phyloP scores from a whole-genome alignment of 2,113 vertebrate genomes.

The Otis tarda region DNA sequence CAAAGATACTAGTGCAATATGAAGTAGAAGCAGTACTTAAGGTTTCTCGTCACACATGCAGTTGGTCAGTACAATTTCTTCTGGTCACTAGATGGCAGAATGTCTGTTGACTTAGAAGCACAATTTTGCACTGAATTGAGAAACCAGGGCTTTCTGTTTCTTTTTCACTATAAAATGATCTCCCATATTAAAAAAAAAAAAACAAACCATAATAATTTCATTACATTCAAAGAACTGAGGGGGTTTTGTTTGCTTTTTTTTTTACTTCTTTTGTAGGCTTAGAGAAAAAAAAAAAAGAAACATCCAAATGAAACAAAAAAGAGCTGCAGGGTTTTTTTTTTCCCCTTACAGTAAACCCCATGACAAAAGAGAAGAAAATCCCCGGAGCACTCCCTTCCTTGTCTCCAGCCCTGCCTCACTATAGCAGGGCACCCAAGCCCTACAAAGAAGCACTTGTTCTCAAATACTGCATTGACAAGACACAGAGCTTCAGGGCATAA shows the following conservation, averaged over 20 bases:
- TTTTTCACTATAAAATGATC: background rate
- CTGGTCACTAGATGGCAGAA: slow-evolving; percentile 71
- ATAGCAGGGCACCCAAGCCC: background rate
- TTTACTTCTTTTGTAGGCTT: background rate
- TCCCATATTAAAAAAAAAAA: too few relatives aligned
- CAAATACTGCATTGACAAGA: background rate
- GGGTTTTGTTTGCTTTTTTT: background rate
- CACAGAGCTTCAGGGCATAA: background rate
- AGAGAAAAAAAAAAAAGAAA: background rate
- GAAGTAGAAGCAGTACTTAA: background rate
- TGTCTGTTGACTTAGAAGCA: slow-evolving; percentile 17
- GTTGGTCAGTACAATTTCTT: slow-evolving; percentile 27
- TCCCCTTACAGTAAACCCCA: background rate
- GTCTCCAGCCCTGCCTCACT: background rate
- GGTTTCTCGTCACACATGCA: background rate
- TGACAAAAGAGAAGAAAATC: background rate
- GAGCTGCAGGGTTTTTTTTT: background rate
- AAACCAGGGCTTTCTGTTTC: background rate
- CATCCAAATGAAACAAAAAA: background rate
- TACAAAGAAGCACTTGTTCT: background rate
- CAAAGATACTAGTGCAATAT: background rate
- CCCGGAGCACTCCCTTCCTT: background rate
- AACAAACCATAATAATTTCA: background rate
- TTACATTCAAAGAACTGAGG: background rate
- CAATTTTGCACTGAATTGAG: background rate